phyloP scores from a whole-genome alignment of 2,797 vertebrate genomes.

The Micropoecilia bifurca region DNA sequence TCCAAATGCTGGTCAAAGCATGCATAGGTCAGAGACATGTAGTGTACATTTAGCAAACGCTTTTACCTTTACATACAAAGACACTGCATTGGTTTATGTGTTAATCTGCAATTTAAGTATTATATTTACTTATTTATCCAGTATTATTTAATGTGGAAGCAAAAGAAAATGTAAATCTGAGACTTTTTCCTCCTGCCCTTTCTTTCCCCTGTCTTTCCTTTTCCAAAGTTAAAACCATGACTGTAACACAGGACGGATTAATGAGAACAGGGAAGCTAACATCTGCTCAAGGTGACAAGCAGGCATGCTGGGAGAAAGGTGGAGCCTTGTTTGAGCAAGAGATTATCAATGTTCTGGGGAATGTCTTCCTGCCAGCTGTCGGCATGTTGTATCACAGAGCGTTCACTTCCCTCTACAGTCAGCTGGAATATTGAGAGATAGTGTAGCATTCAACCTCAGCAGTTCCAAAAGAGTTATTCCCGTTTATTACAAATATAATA shows the following conservation, averaged over 20 bases:
- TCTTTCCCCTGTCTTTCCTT: not conserved
- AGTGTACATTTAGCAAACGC: not conserved
- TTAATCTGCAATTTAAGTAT: not conserved
- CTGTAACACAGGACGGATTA: not conserved
- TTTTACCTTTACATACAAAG: not conserved
- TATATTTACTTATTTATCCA: not conserved
- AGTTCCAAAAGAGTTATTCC: not conserved
- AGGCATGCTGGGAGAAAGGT: conserved; percentile 87
- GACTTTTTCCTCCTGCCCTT: not conserved
- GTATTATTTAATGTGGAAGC: not conserved
- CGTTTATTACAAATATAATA: not conserved
- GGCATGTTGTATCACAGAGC: conserved; percentile 87
- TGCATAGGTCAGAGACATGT: not conserved
- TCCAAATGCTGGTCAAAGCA: not conserved
- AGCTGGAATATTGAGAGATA: not conserved
- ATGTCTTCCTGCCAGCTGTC: conserved; percentile 88
- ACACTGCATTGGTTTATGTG: not conserved
- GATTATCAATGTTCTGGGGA: conserved; percentile 84
- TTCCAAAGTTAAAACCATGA: not conserved
- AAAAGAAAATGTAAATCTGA: not conserved
- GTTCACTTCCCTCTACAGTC: not conserved
- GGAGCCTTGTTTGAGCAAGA: conserved; percentile 84
- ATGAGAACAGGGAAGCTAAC: conserved; percentile 76
- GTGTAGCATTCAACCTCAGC: not conserved
- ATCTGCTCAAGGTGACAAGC: conserved; percentile 84